Conservation (phyloP, 1,140 invertebrate genomes). For the Anthonomus grandis region DNA sequence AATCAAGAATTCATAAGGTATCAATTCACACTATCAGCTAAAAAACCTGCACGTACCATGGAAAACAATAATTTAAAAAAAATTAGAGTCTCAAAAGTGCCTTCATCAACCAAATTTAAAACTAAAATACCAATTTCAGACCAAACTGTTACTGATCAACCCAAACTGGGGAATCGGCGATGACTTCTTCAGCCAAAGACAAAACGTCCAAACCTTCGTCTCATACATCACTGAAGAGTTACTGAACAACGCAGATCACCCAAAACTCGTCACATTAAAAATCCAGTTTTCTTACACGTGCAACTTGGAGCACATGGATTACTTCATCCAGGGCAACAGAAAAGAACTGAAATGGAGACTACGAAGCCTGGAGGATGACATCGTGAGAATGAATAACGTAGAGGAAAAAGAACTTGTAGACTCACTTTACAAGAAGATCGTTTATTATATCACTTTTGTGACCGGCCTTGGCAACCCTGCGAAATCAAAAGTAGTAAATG, state of each 20-base stretch:
- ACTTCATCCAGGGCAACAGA: constrained; percentile 54
- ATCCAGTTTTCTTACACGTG: constrained; percentile 70
- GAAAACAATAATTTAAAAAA: too few species aligned
- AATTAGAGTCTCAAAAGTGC: too few species aligned
- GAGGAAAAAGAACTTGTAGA: constrained; percentile 51
- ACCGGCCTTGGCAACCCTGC: constrained; percentile 64
- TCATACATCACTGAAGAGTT: constrained; percentile 47
- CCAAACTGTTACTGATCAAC: constrained; percentile 52
- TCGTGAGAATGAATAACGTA: constrained; percentile 51
- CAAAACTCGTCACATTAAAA: constrained; percentile 54
- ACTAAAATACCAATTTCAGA: too few species aligned
- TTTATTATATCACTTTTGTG: constrained; percentile 58
- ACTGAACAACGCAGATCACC: constrained; percentile 44
- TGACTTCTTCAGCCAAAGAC: constrained; percentile 49
- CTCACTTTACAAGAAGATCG: constrained; percentile 61
- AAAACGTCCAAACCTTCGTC: constrained; percentile 52
- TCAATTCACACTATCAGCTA: too few species aligned
- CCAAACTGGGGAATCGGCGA: constrained; percentile 53
- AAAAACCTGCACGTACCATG: too few species aligned
- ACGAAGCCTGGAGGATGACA: constrained; percentile 55
- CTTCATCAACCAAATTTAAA: too few species aligned
- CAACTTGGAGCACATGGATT: constrained; percentile 60
- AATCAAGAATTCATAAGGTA: too few species aligned
- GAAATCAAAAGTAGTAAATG: constrained; percentile 52
- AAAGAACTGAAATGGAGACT: constrained; percentile 52